phyloP scores from a whole-genome alignment of 2,797 vertebrate genomes.

The Poeciliopsis turneri region DNA sequence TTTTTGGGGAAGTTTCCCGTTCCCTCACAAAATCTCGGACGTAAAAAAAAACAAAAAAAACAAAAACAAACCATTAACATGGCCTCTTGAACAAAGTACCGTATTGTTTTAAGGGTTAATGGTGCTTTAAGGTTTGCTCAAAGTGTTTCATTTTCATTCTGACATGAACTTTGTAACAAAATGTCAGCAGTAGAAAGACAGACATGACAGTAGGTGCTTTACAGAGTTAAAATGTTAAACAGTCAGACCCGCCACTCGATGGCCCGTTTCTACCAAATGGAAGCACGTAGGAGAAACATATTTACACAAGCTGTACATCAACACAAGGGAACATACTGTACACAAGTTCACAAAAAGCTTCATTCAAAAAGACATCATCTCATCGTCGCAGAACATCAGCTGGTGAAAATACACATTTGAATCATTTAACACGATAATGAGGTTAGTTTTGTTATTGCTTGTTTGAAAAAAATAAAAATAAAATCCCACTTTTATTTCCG shows the following conservation, averaged over 20 bases:
- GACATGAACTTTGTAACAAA: constrained; percentile 7
- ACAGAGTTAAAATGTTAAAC: constrained; percentile 25
- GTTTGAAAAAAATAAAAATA: constrained; percentile 14
- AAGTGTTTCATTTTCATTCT: background rate
- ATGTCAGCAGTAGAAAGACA: constrained; percentile 17
- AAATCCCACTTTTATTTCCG: constrained; percentile 45
- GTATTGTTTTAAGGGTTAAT: background rate
- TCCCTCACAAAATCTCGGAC: background rate
- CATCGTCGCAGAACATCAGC: constrained; percentile 5
- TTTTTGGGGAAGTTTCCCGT: background rate
- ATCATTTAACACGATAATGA: constrained; percentile 41
- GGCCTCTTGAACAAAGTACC: background rate
- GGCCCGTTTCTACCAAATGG: constrained; percentile 5
- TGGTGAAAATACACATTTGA: constrained; percentile 14
- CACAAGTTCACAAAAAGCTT: constrained; percentile 17
- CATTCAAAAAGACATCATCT: constrained; percentile 26
- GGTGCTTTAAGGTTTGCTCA: background rate
- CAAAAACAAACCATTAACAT: background rate
- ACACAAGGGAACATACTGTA: constrained; percentile 37
- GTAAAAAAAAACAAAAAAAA: background rate
- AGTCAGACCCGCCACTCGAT: constrained; percentile 16
- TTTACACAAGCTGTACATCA: constrained; percentile 32
- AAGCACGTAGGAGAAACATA: constrained; percentile 9
- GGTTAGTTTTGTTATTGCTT: constrained; percentile 68
- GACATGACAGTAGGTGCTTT: background rate